Base-by-base conservation (phyloP, 2,797 vertebrate species). In the Poeciliopsis infans region DNA sequence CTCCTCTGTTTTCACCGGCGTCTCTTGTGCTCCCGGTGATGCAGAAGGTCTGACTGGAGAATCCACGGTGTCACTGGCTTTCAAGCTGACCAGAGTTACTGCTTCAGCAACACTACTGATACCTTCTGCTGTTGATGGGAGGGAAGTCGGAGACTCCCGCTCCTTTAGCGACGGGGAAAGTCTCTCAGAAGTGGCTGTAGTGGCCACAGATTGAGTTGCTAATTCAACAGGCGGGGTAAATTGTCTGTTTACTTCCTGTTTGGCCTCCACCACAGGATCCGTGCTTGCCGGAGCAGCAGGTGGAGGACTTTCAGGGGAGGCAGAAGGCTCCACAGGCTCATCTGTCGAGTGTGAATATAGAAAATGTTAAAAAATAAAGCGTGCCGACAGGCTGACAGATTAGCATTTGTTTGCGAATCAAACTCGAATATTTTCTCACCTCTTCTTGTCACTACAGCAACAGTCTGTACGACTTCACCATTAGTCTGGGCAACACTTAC, bases 401-500 rank as follows among this genome's bases (percentile, higher is more conserved):
- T 49, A 51, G 4, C 1, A 13, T 78, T 59, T 43, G n/a, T n/a
- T 18, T 51, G 4, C 1, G n/a, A 76, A 45, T 39, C 25, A 59
- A 74, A 77, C 39, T 1, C 3, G 7, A 68, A 57, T 18, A 25
- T 20, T 0, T 28, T 78, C 93, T 87, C 86, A 97, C 97, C 98
- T 86, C 95, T 95, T 91, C 94, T 95, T 28, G 96, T 93, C 87
- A 95, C 93, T 83, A 96, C 92, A 88, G 94, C 92, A 86, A 95
- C 95, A 76, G 96, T 95, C 76, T 81, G 83, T 74, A 93, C 80
- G 73, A 95, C 96, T 95, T 99, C 98, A 87, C 98, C 98, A 0
- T 99, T 99, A 59, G 97, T 97, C 87, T 98, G 97, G 80, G 95
- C 94, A 82, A 96, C 93, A 93, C 95, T 93, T 89, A 77, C 92